A percentile compares a stretch with the other conserved stretches of the same genome.
Evolutionary conservation across 2,888 invertebrate genomes (phyloP).

Genomic region (Malachius bipustulatus): DNA sequence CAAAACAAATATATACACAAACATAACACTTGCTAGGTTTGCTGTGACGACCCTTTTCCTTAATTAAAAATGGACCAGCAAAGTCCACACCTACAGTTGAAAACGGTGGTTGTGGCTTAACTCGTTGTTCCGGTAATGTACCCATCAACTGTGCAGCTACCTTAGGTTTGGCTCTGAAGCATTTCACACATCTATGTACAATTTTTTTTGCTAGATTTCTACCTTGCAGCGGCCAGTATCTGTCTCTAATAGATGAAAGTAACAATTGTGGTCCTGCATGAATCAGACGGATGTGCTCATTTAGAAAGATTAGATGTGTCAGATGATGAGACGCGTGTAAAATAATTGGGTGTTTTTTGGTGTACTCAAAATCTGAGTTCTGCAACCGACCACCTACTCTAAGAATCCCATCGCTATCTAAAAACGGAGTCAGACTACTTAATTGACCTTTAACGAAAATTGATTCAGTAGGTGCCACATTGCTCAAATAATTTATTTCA

Average conservation of each 20-base stretch:
- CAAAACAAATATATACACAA: constrained; percentile 13
- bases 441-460: constrained; percentile 1
- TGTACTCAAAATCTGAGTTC: constrained; percentile 11
- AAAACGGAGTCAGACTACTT: constrained; percentile 9
- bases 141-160: constrained; percentile 13
- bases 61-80: no score
- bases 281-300: constrained; percentile 13
- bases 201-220: constrained; percentile 12
- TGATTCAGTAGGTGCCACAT: not conserved
- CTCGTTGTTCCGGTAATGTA: constrained; percentile 12
- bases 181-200: constrained; percentile 13
- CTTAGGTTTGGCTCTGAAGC: constrained; percentile 14
- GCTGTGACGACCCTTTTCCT: constrained; percentile 8
- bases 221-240: constrained; percentile 14
- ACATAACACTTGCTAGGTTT: constrained; percentile 13
- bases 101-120: constrained; percentile 12
- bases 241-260: constrained; percentile 11
- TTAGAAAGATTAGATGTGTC: constrained; percentile 10
- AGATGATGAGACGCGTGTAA: constrained; percentile 15
- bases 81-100: constrained; percentile 14
- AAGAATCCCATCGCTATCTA: constrained; percentile 12
- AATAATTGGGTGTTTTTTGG: constrained; percentile 16
- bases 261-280: constrained; percentile 16
- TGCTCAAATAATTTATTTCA: constrained; percentile 3
- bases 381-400: constrained; percentile 14